Evolutionary conservation across 2,888 invertebrate genomes (phyloP), one percentile per base, ranked within the genome.

Genomic region (Eulithis prunata): DNA sequence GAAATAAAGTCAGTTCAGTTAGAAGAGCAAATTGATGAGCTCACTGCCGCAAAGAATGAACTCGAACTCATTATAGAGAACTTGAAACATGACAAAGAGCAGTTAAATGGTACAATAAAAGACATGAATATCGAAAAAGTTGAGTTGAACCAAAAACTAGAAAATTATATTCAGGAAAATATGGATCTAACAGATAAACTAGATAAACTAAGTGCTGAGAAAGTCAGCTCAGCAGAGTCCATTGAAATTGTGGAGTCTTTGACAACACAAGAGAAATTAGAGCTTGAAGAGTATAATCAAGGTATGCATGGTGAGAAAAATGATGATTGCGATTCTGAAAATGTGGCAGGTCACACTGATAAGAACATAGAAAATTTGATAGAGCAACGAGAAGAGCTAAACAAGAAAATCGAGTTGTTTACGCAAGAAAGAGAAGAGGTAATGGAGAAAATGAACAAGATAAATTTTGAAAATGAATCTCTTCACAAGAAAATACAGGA

Each of bases 1-100:
- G 96, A 97, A 91, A 95, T 97, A 80, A 95, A 95, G 74, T 95
- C 96, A 7, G 96, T 96, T 46, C 96, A 97, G 77, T 85, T 97
- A 68, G 97, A 97, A 84, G 97, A 97, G 83, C 95, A 96, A 82
- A 88, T 96, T 55, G 96, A 95, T 77, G 86, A 92, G 63, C 78
- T 95, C 4, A 89, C 90, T 70, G 87, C 87, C 43, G 90, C 93
- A 67, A 94, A 93, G 74, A 89, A 89, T 72, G 89, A 91, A 74
- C 75, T 94, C 38, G 85, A 91, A 77, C 81, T 89, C 57, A 90
- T 94, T 62, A 89, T 94, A 64, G 89, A 94, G 62, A 86, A 90
- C 54, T 76, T 94, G 21, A 89, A 91, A 69, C 77, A 89, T 43
- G 94, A 95, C 75, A 94, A 94, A 67, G 90, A 93, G 57, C 94